Evolutionary conservation across 1,140 invertebrate genomes (phyloP), one percentile per base, ranked within the genome.

Genomic region (Drosophila teissieri): DNA sequence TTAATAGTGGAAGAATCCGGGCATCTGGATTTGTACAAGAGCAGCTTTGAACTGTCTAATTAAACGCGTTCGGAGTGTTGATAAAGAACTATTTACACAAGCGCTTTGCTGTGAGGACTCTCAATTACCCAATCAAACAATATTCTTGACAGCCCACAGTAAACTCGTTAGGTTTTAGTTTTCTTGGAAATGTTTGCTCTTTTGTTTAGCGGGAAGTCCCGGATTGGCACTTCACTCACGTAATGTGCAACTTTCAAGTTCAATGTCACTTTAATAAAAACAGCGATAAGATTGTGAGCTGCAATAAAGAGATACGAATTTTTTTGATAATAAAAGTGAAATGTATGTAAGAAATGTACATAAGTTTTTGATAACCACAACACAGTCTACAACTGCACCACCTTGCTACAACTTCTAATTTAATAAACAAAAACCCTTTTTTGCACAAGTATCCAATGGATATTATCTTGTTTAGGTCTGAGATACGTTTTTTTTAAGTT

Each of bases 1-100:
- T 14, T 14, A 39, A 51, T 34, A 70, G 56, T 76, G 61, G n/a
- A 68, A 69, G 44, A 56, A 52, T 39, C 15, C 31, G 56, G 53
- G 34, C 39, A 51, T 15, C 22, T 40, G 44, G 56, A 62, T 49
- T 31, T 31, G 31, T 31, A 31, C 31, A 10, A 8, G 3, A 31
- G 8, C 27, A n/a, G 22, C 12, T 69, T 45, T 54, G 62, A 64
- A 36, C 53, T 69, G 19, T n/a, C 24, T 10, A 19, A 34, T 24
- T 27, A 49, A 68, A 56, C 51, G 12, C 10, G 49, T 68, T 54
- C 14, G 5, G 19, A 67, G 63, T 67, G 63, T 67, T 45, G 24
- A 42, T 34, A 49, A 24, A 34, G 24, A 34, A 14, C 42, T 48
- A 36, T 63, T 63, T 19, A 19, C 22, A 34, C 49, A 65, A 68